A percentile compares a stretch with the other conserved stretches of the same genome.
phyloP scores from a whole-genome alignment of 2,888 invertebrate genomes.

The Tineola bisselliella region DNA sequence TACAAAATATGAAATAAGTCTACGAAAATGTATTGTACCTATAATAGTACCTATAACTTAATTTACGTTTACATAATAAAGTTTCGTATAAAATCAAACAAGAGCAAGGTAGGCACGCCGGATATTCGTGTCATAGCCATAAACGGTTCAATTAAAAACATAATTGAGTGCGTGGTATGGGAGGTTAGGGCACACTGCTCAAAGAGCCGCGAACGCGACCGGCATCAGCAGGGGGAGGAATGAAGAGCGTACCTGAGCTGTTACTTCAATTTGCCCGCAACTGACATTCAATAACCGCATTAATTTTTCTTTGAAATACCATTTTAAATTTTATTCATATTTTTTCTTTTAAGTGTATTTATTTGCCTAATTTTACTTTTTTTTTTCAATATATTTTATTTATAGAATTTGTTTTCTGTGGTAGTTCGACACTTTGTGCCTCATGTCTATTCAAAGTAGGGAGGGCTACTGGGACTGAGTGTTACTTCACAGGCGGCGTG shows the following conservation, averaged over 20 bases:
- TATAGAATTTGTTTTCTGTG: background rate
- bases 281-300: constrained; percentile 5
- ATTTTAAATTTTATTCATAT: background rate
- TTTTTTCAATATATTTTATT: background rate
- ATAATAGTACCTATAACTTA: background rate
- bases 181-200: constrained; percentile 5
- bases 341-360: background rate
- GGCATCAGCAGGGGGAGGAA: background rate
- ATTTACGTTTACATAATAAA: constrained; percentile 4
- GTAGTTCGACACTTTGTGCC: background rate
- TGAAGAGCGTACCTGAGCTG: constrained; percentile 1
- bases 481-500: constrained; percentile 1
- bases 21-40: background rate
- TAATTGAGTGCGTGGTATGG: constrained; percentile 30
- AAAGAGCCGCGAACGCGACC: background rate
- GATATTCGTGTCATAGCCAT: constrained; percentile 44
- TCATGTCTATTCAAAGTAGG: background rate
- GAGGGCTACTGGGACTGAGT: background rate
- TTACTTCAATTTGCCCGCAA: background rate
- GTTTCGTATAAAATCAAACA: constrained; percentile 4
- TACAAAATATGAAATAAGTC: background rate
- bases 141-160: constrained; percentile 51
- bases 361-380: background rate
- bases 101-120: constrained; percentile 16
- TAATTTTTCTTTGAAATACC: background rate